These are phyloP conservation scores for Crenichthys baileyi DNA, from an alignment of 2,797 vertebrate genomes.

Conservation along the genomic window DNA sequence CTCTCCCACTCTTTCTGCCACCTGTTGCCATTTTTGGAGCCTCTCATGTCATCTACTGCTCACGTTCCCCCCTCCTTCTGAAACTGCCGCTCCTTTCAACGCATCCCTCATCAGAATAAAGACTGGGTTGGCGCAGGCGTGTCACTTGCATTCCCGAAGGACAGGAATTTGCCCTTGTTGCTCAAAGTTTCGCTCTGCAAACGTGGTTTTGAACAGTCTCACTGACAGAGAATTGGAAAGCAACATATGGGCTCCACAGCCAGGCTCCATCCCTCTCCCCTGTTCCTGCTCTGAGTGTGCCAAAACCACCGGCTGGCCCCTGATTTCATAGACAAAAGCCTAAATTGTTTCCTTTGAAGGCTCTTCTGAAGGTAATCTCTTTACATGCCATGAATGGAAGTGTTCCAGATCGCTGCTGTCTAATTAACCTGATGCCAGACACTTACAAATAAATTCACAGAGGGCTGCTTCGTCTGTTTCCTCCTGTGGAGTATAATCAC, in stretches of 20 bases:
- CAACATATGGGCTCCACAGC: conserved; percentile 38
- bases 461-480: not conserved
- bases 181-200: conserved; percentile 32
- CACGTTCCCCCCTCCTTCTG: conserved; percentile 36
- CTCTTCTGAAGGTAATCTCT: conserved; percentile 54
- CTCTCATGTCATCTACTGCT: conserved; percentile 38
- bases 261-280: conserved; percentile 42
- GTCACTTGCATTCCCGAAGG: conserved; percentile 47
- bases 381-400: conserved; percentile 31
- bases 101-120: conserved; percentile 38
- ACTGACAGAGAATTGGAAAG: conserved; percentile 6
- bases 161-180: conserved; percentile 31
- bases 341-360: conserved; percentile 54
- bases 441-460: not conserved
- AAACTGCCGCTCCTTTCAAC: conserved; percentile 32
- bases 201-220: conserved; percentile 23
- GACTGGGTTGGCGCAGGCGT: conserved; percentile 42
- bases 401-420: not conserved
- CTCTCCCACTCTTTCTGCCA: conserved; percentile 37
- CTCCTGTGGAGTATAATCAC: not conserved
- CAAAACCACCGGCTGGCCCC: conserved; percentile 61
- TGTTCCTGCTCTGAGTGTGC: conserved; percentile 31
- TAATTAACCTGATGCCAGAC: not conserved
- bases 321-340: conserved; percentile 63
- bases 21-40: conserved; percentile 59